Evolutionary conservation across 2,113 vertebrate species (phyloP), one percentile per base, ranked within the genome.

Genomic region (Xenopus laevis): DNA sequence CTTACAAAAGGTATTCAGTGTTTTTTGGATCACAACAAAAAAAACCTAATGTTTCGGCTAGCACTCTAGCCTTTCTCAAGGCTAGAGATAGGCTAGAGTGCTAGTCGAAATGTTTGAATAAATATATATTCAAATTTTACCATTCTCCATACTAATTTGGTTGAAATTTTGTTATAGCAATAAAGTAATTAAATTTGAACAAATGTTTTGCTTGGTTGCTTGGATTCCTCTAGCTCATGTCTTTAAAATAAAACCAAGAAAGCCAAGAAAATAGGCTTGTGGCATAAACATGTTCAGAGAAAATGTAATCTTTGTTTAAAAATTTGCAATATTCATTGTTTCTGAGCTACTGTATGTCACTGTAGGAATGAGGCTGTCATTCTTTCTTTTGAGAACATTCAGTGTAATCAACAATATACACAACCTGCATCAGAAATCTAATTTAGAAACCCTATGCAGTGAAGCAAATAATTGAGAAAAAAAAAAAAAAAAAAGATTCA

Each of bases 331-430:
- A 68, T 74, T 74, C 65, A 61, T 63, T 69, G 73, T 69, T n/a
- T n/a, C n/a, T 61, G 50, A 69, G 69, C 66, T 52, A 69, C 62
- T 76, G 21, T 75, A 17, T 75, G 58, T 53, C 60, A 69, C 58
- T 76, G 47, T 63, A 52, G 47, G 63, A 76, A 76, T 69, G 30
- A 59, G 46, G 68, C 50, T 75, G 72, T 75, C 72, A 75, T 75
- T 63, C 66, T 76, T 69, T 62, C 73, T 69, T 76, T 76, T 64
- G 65, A 76, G 66, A 76, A 69, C 73, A 69, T 55, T 69, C 73
- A 69, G 59, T 76, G 73, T 69, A 76, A 76, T 76, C 73, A 76
- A 76, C 73, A 61, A 68, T 76, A 76, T 66, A 76, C 73, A 76
- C 21, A 76, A 76, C 58, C 55, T 76, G 65, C 73, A 76, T 76